These are phyloP conservation scores for Drosophila vallismaia DNA, from an alignment of 2,888 invertebrate species.

Conservation along the genomic window DNA sequence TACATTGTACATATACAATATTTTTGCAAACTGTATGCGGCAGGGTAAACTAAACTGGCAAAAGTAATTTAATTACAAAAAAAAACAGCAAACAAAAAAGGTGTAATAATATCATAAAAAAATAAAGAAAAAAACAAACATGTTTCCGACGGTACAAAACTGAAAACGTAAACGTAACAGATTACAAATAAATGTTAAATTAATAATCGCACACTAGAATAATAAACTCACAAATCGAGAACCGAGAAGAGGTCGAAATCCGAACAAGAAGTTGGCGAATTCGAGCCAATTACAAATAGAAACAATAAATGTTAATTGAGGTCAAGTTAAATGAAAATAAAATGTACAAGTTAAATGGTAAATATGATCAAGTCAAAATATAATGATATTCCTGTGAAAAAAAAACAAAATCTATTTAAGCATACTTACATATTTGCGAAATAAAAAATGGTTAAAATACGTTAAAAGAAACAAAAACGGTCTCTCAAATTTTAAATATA, in stretches of 20 bases:
- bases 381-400: conserved; percentile 60
- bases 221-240: conserved; percentile 24
- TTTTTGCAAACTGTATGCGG: conserved; percentile 54
- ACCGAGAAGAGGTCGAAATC: conserved; percentile 20
- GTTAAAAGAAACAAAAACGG: conserved; percentile 21
- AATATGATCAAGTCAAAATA: conserved; percentile 49
- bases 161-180: conserved; percentile 50
- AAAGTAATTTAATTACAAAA: conserved; percentile 63
- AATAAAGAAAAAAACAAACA: conserved; percentile 33
- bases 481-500: conserved; percentile 4
- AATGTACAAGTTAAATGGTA: conserved; percentile 55
- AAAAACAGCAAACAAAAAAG: conserved; percentile 7
- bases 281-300: conserved; percentile 28
- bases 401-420: conserved; percentile 38
- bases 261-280: conserved; percentile 30
- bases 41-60: conserved; percentile 50
- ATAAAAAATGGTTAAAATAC: conserved; percentile 59
- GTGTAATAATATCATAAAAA: conserved; percentile 20
- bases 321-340: conserved; percentile 49
- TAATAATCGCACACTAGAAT: conserved; percentile 55
- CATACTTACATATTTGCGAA: conserved; percentile 51
- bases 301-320: conserved; percentile 44
- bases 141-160: conserved; percentile 53
- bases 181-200: conserved; percentile 53
- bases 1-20: conserved; percentile 24